Evolutionary conservation across 1,140 invertebrate species (phyloP).

Genomic region (Plectrocnemia conspersa): DNA sequence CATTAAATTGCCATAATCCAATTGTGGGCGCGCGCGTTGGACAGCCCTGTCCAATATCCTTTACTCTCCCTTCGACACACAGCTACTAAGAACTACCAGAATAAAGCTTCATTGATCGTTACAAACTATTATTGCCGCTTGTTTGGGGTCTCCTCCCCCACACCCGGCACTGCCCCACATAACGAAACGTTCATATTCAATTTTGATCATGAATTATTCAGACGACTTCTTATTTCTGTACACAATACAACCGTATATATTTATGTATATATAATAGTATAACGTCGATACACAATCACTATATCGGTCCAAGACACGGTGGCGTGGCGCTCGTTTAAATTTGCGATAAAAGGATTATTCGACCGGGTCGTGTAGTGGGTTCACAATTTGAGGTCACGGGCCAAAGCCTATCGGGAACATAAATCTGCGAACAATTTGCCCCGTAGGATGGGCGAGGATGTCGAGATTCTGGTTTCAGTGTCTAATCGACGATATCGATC

Average conservation of each 20-base stretch:
- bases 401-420: too few species aligned
- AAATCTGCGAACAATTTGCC: too few species aligned
- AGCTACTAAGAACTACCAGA: constrained; percentile 4
- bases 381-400: too few species aligned
- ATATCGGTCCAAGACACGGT: neutral
- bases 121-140: constrained; percentile 33
- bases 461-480: too few species aligned
- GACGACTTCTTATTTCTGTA: constrained; percentile 2
- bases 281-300: neutral
- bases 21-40: too few species aligned
- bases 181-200: constrained; percentile 31
- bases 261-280: too few species aligned
- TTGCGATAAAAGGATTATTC: too few species aligned
- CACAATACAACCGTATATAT: neutral
- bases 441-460: too few species aligned
- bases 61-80: constrained; percentile 1
- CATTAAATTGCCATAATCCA: too few species aligned
- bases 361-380: too few species aligned
- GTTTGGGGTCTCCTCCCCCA: constrained; percentile 19
- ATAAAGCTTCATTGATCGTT: constrained; percentile 34
- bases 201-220: constrained; percentile 34
- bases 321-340: too few species aligned
- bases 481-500: too few species aligned
- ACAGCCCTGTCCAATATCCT: constrained; percentile 14
- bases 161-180: constrained; percentile 7